phyloP scores from a whole-genome alignment of 2,797 vertebrate genomes.

The Todus mexicanus region DNA sequence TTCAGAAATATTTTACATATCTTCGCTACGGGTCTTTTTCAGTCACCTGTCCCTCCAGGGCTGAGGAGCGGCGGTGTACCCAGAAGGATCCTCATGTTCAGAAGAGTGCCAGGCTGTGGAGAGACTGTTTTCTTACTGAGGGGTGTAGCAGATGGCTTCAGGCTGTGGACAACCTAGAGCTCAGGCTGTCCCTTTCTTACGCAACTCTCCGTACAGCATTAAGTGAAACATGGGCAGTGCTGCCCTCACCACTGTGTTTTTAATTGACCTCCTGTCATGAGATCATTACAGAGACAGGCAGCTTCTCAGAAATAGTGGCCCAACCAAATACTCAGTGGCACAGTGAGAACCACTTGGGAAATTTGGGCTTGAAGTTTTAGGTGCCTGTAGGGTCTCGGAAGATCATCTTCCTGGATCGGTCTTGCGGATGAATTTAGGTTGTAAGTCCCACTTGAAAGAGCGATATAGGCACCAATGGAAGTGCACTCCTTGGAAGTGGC shows the following conservation, averaged over 20 bases:
- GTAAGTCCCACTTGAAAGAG: neutral
- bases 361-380: neutral
- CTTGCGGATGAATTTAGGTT: neutral
- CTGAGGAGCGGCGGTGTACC: neutral
- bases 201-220: neutral
- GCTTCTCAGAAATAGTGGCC: neutral
- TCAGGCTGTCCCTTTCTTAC: neutral
- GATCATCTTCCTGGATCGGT: neutral
- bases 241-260: neutral
- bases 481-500: neutral
- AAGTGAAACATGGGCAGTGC: neutral
- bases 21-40: constrained; percentile 6
- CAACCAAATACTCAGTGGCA: neutral
- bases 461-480: accelerated
- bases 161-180: neutral
- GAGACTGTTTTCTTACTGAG: neutral
- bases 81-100: neutral
- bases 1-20: constrained; percentile 4
- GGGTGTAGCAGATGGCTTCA: neutral
- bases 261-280: neutral
- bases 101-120: neutral
- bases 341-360: neutral
- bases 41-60: neutral
- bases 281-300: neutral
- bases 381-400: neutral